A percentile compares a stretch with the other conserved stretches of the same genome.
phyloP scores from a whole-genome alignment of 2,888 invertebrate genomes.

The Macrosiphum euphorbiae region DNA sequence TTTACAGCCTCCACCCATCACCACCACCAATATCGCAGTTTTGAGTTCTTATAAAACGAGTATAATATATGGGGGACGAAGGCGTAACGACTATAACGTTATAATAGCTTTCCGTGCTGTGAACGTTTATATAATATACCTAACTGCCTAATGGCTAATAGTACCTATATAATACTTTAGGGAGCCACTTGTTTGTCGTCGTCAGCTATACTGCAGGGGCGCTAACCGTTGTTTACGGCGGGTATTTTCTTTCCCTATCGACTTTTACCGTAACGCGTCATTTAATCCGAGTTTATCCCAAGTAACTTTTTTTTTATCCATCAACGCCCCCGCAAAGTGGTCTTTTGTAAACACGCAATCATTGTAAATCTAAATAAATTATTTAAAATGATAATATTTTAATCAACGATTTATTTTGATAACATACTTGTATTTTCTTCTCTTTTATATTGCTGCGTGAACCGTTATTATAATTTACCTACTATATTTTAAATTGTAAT shows the following conservation, averaged over 20 bases:
- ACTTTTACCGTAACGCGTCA: neutral
- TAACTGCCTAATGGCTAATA: neutral
- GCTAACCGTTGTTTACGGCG: neutral
- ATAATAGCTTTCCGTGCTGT: neutral
- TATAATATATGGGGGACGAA: neutral
- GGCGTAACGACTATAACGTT: neutral
- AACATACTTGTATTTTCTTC: neutral
- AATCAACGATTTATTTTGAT: neutral
- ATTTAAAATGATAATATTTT: neutral
- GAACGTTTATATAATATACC: neutral
- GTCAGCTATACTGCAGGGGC: neutral
- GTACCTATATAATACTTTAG: neutral
- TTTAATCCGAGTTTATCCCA: neutral
- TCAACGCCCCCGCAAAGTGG: neutral
- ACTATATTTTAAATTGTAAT: neutral
- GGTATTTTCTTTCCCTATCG: neutral
- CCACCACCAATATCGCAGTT: neutral
- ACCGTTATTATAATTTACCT: neutral
- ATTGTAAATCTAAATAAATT: slow-evolving; percentile 4
- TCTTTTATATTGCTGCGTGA: neutral
- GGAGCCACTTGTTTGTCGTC: slow-evolving; percentile 27
- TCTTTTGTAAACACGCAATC: neutral
- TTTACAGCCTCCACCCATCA: neutral
- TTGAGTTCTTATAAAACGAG: neutral
- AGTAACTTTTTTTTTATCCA: neutral